Evolutionary conservation across 2,888 invertebrate genomes (phyloP).

Genomic region (Heliconius hortense): DNA sequence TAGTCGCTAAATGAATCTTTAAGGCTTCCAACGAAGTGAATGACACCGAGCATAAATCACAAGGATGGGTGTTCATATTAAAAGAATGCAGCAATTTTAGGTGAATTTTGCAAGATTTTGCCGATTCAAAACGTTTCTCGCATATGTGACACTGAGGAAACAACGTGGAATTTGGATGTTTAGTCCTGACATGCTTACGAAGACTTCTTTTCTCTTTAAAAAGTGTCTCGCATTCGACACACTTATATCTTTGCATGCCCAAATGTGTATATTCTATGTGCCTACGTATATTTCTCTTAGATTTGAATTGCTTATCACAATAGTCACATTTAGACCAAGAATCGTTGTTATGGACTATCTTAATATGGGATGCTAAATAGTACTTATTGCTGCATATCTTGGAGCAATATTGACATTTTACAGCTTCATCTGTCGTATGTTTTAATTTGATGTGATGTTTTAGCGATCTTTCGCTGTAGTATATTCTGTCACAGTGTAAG

Average conservation of each 20-base stretch:
- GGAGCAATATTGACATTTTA: slow-evolving; percentile 60
- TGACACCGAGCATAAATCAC: slow-evolving; percentile 65
- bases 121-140: slow-evolving; percentile 67
- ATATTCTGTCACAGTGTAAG: slow-evolving; percentile 57
- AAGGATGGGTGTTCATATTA: slow-evolving; percentile 67
- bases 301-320: slow-evolving; percentile 69
- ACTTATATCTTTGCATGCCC: slow-evolving; percentile 68
- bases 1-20: slow-evolving; percentile 58
- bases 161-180: slow-evolving; percentile 61
- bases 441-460: slow-evolving; percentile 70
- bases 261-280: slow-evolving; percentile 71
- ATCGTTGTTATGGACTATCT: slow-evolving; percentile 62
- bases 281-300: slow-evolving; percentile 64
- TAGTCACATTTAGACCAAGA: slow-evolving; percentile 67
- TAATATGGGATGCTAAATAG: slow-evolving; percentile 66
- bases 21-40: slow-evolving; percentile 62
- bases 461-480: slow-evolving; percentile 65
- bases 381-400: slow-evolving; percentile 69
- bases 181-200: slow-evolving; percentile 66
- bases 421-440: slow-evolving; percentile 60
- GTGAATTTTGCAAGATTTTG: slow-evolving; percentile 71
- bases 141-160: slow-evolving; percentile 73
- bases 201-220: slow-evolving; percentile 72
- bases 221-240: slow-evolving; percentile 67
- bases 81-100: slow-evolving; percentile 66